Percentiles rank a stretch among this genome's conserved stretches.
Conservation (phyloP, 1,140 invertebrate species). For the Nylanderia fulva region DNA sequence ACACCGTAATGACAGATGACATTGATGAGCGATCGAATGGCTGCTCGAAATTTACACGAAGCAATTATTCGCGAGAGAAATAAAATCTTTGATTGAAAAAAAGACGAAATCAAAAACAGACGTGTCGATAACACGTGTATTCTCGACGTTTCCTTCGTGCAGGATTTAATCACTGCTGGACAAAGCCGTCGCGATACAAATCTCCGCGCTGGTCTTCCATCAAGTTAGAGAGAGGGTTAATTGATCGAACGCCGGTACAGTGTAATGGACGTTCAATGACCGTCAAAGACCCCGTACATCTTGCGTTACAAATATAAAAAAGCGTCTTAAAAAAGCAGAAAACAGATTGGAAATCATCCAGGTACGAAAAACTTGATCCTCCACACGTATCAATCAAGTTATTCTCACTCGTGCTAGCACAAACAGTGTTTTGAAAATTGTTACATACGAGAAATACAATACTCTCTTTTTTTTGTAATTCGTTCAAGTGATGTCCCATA, state of each 20-base stretch:
- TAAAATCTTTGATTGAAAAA: slow-evolving; percentile 54
- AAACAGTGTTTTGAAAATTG: neutral
- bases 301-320: slow-evolving; percentile 14
- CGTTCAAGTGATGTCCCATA: neutral
- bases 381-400: slow-evolving; percentile 24
- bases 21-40: slow-evolving; percentile 57
- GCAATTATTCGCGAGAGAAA: slow-evolving; percentile 59
- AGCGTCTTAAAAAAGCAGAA: slow-evolving; percentile 41
- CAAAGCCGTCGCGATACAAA: slow-evolving; percentile 43
- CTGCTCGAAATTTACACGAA: slow-evolving; percentile 57
- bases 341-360: slow-evolving; percentile 25
- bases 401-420: slow-evolving; percentile 6
- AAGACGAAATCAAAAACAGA: slow-evolving; percentile 35
- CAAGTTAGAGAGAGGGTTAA: slow-evolving; percentile 36
- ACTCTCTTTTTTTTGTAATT: neutral
- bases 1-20: slow-evolving; percentile 56
- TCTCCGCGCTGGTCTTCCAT: slow-evolving; percentile 28
- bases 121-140: slow-evolving; percentile 51
- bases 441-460: neutral
- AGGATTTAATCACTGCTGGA: slow-evolving; percentile 44
- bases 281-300: slow-evolving; percentile 25
- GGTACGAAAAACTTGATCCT: slow-evolving; percentile 42
- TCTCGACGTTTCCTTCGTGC: slow-evolving; percentile 49
- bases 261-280: slow-evolving; percentile 23
- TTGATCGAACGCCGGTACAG: slow-evolving; percentile 9